A percentile compares a stretch with the other conserved stretches of the same genome.
Evolutionary conservation across 2,888 invertebrate species (phyloP).

Genomic region (Onchidella celtica): DNA sequence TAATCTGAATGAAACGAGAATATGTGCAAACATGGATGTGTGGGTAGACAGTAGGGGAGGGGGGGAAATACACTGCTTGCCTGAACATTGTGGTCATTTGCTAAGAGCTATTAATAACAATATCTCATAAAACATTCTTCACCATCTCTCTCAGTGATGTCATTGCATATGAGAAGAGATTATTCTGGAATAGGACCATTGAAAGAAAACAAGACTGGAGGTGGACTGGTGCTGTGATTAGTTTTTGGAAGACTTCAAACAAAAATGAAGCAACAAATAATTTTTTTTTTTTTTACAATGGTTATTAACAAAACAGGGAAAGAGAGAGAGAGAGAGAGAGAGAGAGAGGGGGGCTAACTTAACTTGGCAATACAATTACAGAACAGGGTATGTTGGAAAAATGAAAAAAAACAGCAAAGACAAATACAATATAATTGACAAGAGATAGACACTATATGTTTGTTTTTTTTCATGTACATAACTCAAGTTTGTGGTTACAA

Average conservation of each 20-base stretch:
- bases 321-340: background rate
- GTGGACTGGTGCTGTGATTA: constrained; percentile 1
- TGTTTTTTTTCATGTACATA: too few relatives aligned
- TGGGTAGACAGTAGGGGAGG: constrained; percentile 5
- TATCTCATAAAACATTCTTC: constrained; percentile 7
- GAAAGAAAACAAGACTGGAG: constrained; percentile 8
- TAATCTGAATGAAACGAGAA: constrained; percentile 30
- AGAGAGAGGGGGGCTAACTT: background rate
- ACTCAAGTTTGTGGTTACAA: too few relatives aligned
- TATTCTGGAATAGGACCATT: background rate
- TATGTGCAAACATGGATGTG: constrained; percentile 44
- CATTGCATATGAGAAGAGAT: constrained; percentile 34
- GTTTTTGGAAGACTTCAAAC: constrained; percentile 30
- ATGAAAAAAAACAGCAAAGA: background rate
- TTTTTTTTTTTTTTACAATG: background rate
- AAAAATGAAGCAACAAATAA: constrained; percentile 30
- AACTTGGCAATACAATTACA: too few relatives aligned
- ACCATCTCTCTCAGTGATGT: background rate
- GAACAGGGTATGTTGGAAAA: background rate
- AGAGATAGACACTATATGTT: background rate
- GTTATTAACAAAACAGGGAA: background rate
- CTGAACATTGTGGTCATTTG: constrained; percentile 47
- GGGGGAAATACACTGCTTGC: constrained; percentile 18
- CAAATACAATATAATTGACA: too few relatives aligned
- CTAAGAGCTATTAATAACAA: background rate